phyloP scores from a whole-genome alignment of 1,140 invertebrate genomes.

The Drosophila subpulchrella region DNA sequence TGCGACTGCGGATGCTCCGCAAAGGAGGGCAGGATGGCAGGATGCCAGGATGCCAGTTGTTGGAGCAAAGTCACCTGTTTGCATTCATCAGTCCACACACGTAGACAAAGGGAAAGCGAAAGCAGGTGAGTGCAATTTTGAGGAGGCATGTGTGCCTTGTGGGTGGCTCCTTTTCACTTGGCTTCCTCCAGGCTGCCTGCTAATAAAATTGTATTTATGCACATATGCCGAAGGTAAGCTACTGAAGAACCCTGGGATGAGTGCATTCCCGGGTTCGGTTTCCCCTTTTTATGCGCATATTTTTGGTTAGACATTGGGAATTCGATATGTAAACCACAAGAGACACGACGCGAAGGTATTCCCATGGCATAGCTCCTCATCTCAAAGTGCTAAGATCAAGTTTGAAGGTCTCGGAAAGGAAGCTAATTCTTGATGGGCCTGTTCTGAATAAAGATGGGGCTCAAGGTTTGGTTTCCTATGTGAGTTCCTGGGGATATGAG shows the following conservation, averaged over 20 bases:
- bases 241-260: conserved; percentile 13
- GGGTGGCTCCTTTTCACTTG: conserved; percentile 60
- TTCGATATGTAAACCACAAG: conserved; percentile 65
- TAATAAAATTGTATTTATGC: conserved; percentile 82
- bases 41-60: conserved; percentile 21
- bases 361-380: conserved; percentile 10
- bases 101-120: conserved; percentile 40
- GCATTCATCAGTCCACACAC: conserved; percentile 71
- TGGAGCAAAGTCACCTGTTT: conserved; percentile 64
- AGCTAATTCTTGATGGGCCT: conserved; percentile 5
- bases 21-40: conserved; percentile 8
- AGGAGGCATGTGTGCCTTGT: conserved; percentile 5
- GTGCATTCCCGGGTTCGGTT: conserved; percentile 2
- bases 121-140: conserved; percentile 14
- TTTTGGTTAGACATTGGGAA: conserved; percentile 68
- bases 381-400: background rate
- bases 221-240: conserved; percentile 41
- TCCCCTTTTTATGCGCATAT: conserved; percentile 54
- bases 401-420: background rate
- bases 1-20: conserved; percentile 27
- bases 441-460: conserved; percentile 2
- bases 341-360: conserved; percentile 41
- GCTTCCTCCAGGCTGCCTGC: conserved; percentile 54
- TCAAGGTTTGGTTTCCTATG: no score
- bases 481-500: background rate